phyloP scores from a whole-genome alignment of 1,140 invertebrate species.

The Drosophila gunungcola region DNA sequence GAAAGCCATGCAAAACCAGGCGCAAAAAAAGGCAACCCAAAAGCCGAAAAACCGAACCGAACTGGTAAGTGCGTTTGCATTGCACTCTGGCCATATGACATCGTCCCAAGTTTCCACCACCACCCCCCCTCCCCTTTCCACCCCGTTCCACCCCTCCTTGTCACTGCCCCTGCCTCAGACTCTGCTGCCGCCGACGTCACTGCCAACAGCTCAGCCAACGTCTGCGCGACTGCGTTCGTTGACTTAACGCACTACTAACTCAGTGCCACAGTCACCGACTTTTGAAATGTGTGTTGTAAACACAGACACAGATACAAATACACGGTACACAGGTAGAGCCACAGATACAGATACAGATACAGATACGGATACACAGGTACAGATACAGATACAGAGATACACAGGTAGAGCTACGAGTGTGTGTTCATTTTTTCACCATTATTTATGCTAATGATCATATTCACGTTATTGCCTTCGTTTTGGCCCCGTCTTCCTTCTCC shows the following conservation, averaged over 20 bases:
- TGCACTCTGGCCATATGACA: constrained; percentile 5
- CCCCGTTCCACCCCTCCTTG: constrained; percentile 7
- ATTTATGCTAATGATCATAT: constrained; percentile 79
- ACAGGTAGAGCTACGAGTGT: constrained; percentile 23
- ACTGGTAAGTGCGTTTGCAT: constrained; percentile 40
- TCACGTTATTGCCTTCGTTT: constrained; percentile 50
- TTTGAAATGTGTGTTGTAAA: constrained; percentile 82
- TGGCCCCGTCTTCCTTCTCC: constrained; percentile 14
- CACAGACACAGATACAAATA: constrained; percentile 30
- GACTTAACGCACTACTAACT: constrained; percentile 84
- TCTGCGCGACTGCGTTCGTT: constrained; percentile 81
- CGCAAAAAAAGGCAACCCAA: constrained; percentile 8
- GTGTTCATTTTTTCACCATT: constrained; percentile 75
- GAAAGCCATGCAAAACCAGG: constrained; percentile 33
- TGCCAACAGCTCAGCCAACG: constrained; percentile 22
- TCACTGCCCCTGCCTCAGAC: constrained; percentile 8
- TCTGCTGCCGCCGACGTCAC: constrained; percentile 10
- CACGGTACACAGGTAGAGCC: not conserved
- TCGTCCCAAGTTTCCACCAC: constrained; percentile 1
- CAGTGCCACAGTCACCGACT: constrained; percentile 82
- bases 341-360: constrained; percentile 19
- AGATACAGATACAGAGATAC: constrained; percentile 17
- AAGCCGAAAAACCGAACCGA: constrained; percentile 1
- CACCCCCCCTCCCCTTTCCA: not conserved
- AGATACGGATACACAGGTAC: constrained; percentile 8